Base-by-base conservation (phyloP, 2,888 invertebrate genomes). In the Abscondita cerata region DNA sequence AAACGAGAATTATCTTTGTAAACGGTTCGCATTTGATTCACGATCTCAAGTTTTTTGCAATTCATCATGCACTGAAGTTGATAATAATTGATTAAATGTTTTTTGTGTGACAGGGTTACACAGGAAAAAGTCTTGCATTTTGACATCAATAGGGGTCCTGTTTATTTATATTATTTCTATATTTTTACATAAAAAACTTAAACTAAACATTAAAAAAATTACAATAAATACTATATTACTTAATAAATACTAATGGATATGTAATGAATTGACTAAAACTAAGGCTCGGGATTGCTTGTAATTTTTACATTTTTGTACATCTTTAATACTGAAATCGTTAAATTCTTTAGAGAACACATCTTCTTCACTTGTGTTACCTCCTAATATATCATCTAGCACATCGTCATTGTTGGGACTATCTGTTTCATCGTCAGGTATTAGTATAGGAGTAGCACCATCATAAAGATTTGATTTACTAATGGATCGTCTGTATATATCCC, bases 391-490 rank as follows among this genome's bases (percentile, higher is more conserved):
- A 18, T 66, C 40, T 9, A 59, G 20, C 13, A 58, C 31, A 9
- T 59, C 50, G 41, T 64, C 69, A 20, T 66, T 69, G 6, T 40
- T 52, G 1, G 68, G 66, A 40, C 64, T 66, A n/a, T n/a, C n/a
- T n/a, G n/a, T n/a, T 54, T 72, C 72, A 40, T 72, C 72, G 25
- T 84, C 84, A 1, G 83, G 82, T 34, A 85, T 82, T 68, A 84
- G 80, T 59, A 85, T 84, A 1, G 85, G 84, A 1, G 84, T 84
- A 1, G 84, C 84, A 0, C 84, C 84, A 70, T 85, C 85, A 72
- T 81, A 81, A 15, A 84, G 73, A 66, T 83, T 83, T n/a, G 82
- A 79, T 64, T 82, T 83, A 64, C 83, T 83, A 56, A 81, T 78
- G 8, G 83, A 81, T 59, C 82, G 78, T 66, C 82, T 81, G 72